phyloP scores from a whole-genome alignment of 2,888 invertebrate species.

The Calliphora vomitoria region DNA sequence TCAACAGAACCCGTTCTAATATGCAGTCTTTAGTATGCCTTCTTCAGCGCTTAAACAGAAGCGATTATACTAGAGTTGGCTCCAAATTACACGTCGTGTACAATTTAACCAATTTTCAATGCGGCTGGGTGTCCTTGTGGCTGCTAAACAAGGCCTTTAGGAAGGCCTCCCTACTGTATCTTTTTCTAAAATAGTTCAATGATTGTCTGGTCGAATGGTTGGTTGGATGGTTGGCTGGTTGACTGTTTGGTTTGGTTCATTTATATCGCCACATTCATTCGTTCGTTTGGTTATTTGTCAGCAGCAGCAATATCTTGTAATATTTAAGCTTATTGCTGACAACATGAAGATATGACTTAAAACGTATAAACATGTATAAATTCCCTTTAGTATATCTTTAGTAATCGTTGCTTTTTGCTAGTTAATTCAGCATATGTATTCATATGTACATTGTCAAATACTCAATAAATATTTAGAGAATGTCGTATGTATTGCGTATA shows the following conservation, averaged over 20 bases:
- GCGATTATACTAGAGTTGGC: too few relatives aligned
- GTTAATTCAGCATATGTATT: constrained; percentile 25
- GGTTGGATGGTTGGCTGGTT: constrained; percentile 26
- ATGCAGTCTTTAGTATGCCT: too few relatives aligned
- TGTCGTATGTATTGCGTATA: neutral
- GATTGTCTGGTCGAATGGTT: constrained; percentile 32
- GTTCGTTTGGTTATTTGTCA: constrained; percentile 51
- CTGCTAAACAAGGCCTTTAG: too few relatives aligned
- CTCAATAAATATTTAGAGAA: neutral
- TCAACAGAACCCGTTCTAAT: too few relatives aligned
- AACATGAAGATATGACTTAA: constrained; percentile 64
- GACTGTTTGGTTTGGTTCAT: constrained; percentile 18
- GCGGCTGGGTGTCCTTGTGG: too few relatives aligned
- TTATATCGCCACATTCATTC: constrained; percentile 10
- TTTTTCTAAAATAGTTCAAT: constrained; percentile 20
- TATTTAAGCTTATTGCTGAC: constrained; percentile 68
- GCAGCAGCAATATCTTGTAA: constrained; percentile 61
- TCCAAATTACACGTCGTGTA: too few relatives aligned
- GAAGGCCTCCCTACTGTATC: too few relatives aligned
- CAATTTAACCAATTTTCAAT: too few relatives aligned
- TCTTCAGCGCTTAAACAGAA: too few relatives aligned
- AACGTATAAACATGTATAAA: constrained; percentile 40
- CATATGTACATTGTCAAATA: neutral
- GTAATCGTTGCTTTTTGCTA: constrained; percentile 49
- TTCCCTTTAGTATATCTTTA: constrained; percentile 51